Evolutionary conservation across 2,888 invertebrate species (phyloP), one percentile per base, ranked within the genome.

Genomic region (Podabrus alpinus): DNA sequence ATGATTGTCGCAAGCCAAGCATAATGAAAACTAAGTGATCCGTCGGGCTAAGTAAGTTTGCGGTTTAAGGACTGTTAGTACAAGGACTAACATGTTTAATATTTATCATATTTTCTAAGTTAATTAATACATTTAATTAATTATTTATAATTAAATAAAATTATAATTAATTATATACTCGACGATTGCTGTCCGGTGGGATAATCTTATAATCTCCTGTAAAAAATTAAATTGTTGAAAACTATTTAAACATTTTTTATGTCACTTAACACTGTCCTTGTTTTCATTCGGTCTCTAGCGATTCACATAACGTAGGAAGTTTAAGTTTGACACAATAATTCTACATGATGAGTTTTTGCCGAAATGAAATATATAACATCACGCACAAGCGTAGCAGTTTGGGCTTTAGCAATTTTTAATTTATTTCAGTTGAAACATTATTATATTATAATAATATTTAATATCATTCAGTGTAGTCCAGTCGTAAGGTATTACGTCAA

Each of bases 21-120:
- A 77, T 75, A 78, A 77, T 78, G 78, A 77, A 78, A 78, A 77
- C 77, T 77, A 78, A 78, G 75, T 71, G 77, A 75, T 75, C 78
- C 78, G 69, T 72, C 69, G 78, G 75, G 78, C 73, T 25, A 72
- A 70, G 68, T 68, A 72, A 71, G 71, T 75, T 76, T 68, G 71
- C 69, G 69, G 59, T 16, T 25, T 71, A 64, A 69, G 66, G 69
- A 73, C 70, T 72, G 74, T 62, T 71, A 68, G 66, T 64, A 64
- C 62, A 19, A 64, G 62, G 45, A 45, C 45, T 45, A 45, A 45
- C 45, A 45, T 45, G 45, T 45, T 45, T 45, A 45, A 45, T 45
- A 45, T 45, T 45, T 45, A 45, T 45, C 45, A 45, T 45, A 45
- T 45, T 45, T 45, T n/a, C n/a, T n/a, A 45, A 45, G 45, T n/a